These are phyloP conservation scores for Drosophila acutilabella DNA, from an alignment of 2,888 invertebrate species.

Conservation along the genomic window DNA sequence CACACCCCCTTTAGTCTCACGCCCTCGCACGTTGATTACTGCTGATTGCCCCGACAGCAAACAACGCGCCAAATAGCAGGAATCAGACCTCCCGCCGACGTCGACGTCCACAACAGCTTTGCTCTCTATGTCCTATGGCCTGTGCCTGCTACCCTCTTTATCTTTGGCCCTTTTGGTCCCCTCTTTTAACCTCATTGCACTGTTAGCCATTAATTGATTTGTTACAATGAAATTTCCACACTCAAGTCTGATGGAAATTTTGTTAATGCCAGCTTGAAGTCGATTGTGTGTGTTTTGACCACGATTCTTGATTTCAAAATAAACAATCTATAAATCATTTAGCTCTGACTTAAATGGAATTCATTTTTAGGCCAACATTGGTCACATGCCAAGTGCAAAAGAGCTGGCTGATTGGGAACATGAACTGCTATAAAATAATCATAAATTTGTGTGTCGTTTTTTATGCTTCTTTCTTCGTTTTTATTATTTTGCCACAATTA, in stretches of 20 bases:
- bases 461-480: constrained; percentile 27
- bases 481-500: constrained; percentile 66
- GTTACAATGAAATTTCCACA: constrained; percentile 77
- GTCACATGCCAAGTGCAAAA: constrained; percentile 55
- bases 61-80: constrained; percentile 72
- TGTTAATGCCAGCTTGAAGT: constrained; percentile 46
- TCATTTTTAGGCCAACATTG: constrained; percentile 37
- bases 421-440: constrained; percentile 70
- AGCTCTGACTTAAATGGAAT: constrained; percentile 45
- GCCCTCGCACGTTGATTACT: constrained; percentile 67
- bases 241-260: constrained; percentile 59
- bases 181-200: constrained; percentile 2
- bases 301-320: constrained; percentile 37
- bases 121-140: not conserved
- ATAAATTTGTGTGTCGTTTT: constrained; percentile 64
- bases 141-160: not conserved
- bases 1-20: constrained; percentile 12
- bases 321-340: constrained; percentile 58
- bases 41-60: constrained; percentile 72
- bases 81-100: constrained; percentile 56
- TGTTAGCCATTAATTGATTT: constrained; percentile 73
- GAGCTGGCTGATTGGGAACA: constrained; percentile 16
- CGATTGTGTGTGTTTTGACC: constrained; percentile 32
- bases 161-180: not conserved
- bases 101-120: constrained; percentile 4